phyloP scores from a whole-genome alignment of 2,113 vertebrate genomes.

The Megaleporinus macrocephalus region DNA sequence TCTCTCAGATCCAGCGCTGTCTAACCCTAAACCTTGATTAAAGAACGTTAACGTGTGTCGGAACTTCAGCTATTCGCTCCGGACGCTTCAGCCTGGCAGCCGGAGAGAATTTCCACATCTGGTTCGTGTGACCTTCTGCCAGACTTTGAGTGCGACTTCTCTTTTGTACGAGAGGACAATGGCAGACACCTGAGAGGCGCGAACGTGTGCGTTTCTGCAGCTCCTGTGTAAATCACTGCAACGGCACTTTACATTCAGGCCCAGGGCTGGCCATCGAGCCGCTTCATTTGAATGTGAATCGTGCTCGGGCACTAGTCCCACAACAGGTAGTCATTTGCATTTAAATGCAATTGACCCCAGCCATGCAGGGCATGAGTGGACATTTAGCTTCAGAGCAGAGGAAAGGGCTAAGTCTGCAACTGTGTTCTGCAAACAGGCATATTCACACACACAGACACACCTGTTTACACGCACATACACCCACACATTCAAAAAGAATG shows the following conservation, averaged over 20 bases:
- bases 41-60: background rate
- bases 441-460: background rate
- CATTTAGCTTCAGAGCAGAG: constrained; percentile 29
- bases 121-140: background rate
- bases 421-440: background rate
- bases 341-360: constrained; percentile 55
- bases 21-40: background rate
- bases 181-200: constrained; percentile 32
- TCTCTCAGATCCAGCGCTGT: too few species aligned
- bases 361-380: constrained; percentile 42
- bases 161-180: constrained; percentile 26
- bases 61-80: background rate
- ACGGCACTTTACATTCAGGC: constrained; percentile 45
- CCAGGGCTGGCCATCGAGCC: background rate
- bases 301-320: constrained; percentile 46
- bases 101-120: background rate
- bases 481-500: background rate
- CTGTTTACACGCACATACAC: background rate
- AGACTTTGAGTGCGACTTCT: background rate
- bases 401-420: too few species aligned
- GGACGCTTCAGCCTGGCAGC: too few species aligned
- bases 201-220: background rate
- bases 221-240: constrained; percentile 44
- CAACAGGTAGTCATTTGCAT: constrained; percentile 59
- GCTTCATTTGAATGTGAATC: constrained; percentile 55